Conservation (phyloP, 2,113 vertebrate species). For the Morone chrysops region DNA sequence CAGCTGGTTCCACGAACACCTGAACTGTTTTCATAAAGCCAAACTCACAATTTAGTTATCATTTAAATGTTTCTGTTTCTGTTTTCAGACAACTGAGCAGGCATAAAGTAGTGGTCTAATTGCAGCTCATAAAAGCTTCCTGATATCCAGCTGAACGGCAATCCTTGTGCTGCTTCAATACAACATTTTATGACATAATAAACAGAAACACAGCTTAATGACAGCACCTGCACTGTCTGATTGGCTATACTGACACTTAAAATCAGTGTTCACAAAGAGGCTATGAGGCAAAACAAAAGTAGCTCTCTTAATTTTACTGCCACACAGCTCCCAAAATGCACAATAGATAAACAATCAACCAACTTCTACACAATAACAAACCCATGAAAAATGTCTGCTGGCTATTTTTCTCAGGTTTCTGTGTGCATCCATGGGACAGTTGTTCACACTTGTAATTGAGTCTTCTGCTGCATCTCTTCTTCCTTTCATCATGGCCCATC, state of each 20-base stretch:
- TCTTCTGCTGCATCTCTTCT: background rate
- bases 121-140: background rate
- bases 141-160: background rate
- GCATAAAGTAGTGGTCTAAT: background rate
- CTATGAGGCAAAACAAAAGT: background rate
- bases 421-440: slow-evolving; percentile 1
- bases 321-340: background rate
- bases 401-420: slow-evolving; percentile 12
- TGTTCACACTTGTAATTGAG: background rate
- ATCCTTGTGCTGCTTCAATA: background rate
- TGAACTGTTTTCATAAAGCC: background rate
- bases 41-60: background rate
- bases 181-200: background rate
- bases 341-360: background rate
- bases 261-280: background rate
- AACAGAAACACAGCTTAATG: background rate
- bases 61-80: background rate
- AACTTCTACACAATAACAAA: background rate
- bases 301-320: background rate
- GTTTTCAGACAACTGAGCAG: background rate
- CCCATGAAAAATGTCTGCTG: background rate
- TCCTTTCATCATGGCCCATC: background rate
- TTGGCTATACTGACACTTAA: background rate
- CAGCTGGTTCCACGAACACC: background rate
- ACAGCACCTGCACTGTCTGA: background rate